These are phyloP conservation scores for Drosophila flavopinicola DNA, from an alignment of 2,888 invertebrate genomes.

Conservation along the genomic window DNA sequence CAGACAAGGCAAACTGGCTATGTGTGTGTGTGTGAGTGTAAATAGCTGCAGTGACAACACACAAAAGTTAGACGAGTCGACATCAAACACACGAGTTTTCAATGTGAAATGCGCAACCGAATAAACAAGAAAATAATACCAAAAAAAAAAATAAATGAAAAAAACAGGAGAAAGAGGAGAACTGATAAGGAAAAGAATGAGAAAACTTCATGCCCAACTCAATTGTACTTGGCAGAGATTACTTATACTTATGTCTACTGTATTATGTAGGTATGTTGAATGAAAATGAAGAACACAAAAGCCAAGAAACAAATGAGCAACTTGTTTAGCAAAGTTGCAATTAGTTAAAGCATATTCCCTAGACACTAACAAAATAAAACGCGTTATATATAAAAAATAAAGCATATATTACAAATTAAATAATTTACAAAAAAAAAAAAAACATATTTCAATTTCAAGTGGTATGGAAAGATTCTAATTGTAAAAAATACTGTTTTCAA, in stretches of 20 bases:
- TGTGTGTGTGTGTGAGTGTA: slow-evolving; percentile 5
- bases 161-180: not conserved
- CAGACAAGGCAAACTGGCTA: not conserved
- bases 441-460: too few species aligned
- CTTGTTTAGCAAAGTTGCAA: not conserved
- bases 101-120: slow-evolving; percentile 9
- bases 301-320: not conserved
- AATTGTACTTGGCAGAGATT: not conserved
- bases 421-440: too few species aligned
- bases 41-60: slow-evolving; percentile 26
- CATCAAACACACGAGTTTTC: slow-evolving; percentile 10
- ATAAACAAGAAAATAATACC: not conserved
- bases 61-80: slow-evolving; percentile 21
- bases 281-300: not conserved
- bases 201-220: slow-evolving; percentile 6
- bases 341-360: too few species aligned
- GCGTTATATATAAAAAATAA: too few species aligned
- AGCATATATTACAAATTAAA: too few species aligned
- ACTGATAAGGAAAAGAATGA: slow-evolving; percentile 7
- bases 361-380: too few species aligned
- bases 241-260: too few species aligned
- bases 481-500: too few species aligned
- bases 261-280: not conserved
- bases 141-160: not conserved
- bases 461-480: too few species aligned